Conservation (phyloP, 2,888 invertebrate genomes). For the Hoplodrina blanda region DNA sequence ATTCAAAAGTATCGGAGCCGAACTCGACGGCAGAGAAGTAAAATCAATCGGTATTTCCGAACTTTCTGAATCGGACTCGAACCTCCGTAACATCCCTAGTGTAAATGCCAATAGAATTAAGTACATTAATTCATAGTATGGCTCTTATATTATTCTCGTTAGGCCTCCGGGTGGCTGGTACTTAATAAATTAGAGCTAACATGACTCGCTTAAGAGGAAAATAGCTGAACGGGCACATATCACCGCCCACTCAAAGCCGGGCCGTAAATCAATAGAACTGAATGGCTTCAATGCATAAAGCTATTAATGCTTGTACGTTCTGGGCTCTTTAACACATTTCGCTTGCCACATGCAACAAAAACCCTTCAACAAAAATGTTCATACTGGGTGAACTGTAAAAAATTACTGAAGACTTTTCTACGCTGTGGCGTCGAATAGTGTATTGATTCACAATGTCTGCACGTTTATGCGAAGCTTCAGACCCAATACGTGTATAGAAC, state of each 20-base stretch:
- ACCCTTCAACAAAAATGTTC: not conserved
- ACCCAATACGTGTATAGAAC: constrained; percentile 73
- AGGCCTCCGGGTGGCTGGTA: constrained; percentile 46
- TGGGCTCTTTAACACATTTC: constrained; percentile 57
- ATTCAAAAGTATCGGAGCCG: no score
- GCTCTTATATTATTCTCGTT: constrained; percentile 28
- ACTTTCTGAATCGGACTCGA: no score
- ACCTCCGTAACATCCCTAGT: no score
- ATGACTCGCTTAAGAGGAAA: constrained; percentile 67
- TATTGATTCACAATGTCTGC: constrained; percentile 50
- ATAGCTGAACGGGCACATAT: constrained; percentile 73
- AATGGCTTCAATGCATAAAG: constrained; percentile 78
- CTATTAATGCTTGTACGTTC: constrained; percentile 69
- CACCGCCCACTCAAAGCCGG: constrained; percentile 78
- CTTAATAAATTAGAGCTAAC: constrained; percentile 73
- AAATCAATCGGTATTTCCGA: no score
- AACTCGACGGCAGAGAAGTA: no score
- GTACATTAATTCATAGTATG: constrained; percentile 31
- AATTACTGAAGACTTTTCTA: constrained; percentile 1
- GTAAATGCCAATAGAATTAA: constrained; percentile 39
- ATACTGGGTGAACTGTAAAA: constrained; percentile 22
- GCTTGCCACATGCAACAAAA: constrained; percentile 45
- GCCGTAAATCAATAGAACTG: constrained; percentile 82
- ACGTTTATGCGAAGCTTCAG: constrained; percentile 59
- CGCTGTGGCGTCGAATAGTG: constrained; percentile 39